A percentile compares a stretch with the other conserved stretches of the same genome.
Evolutionary conservation across 1,140 invertebrate genomes (phyloP).

Genomic region (Drosophila novamexicana): DNA sequence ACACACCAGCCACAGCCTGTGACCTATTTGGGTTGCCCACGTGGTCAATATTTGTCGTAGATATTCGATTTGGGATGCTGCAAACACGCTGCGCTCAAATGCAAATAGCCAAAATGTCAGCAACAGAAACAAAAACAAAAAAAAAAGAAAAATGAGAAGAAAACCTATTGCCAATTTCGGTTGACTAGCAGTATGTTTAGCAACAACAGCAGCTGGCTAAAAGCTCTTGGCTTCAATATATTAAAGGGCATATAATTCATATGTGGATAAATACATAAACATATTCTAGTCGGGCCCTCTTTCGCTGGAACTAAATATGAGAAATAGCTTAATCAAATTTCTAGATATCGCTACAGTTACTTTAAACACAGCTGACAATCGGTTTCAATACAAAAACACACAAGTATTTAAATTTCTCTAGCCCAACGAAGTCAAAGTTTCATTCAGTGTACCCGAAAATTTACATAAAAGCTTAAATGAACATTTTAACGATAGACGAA

Average conservation of each 20-base stretch:
- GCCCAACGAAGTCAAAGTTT: background rate
- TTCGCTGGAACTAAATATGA: no score
- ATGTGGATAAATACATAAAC: no score
- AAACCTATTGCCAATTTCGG: slow-evolving; percentile 28
- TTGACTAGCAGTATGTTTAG: slow-evolving; percentile 28
- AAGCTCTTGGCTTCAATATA: background rate
- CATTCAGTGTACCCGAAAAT: background rate
- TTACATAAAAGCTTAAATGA: background rate
- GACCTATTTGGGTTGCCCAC: slow-evolving; percentile 47
- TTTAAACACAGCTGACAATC: no score
- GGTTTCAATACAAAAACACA: no score
- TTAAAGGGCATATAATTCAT: no score
- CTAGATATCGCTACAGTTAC: no score
- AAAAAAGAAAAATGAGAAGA: background rate
- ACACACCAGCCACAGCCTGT: slow-evolving; percentile 23
- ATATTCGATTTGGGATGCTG: slow-evolving; percentile 41
- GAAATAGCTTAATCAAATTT: no score
- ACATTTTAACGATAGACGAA: background rate
- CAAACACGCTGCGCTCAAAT: slow-evolving; percentile 23
- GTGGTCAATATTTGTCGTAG: slow-evolving; percentile 59
- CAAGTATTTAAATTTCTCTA: background rate
- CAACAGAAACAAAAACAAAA: slow-evolving; percentile 14
- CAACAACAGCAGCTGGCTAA: slow-evolving; percentile 5
- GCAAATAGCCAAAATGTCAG: slow-evolving; percentile 19
- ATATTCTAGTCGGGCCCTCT: no score